A percentile compares a stretch with the other conserved stretches of the same genome.
Evolutionary conservation across 2,797 vertebrate genomes (phyloP).

Genomic region (Onychomys arenicola): DNA sequence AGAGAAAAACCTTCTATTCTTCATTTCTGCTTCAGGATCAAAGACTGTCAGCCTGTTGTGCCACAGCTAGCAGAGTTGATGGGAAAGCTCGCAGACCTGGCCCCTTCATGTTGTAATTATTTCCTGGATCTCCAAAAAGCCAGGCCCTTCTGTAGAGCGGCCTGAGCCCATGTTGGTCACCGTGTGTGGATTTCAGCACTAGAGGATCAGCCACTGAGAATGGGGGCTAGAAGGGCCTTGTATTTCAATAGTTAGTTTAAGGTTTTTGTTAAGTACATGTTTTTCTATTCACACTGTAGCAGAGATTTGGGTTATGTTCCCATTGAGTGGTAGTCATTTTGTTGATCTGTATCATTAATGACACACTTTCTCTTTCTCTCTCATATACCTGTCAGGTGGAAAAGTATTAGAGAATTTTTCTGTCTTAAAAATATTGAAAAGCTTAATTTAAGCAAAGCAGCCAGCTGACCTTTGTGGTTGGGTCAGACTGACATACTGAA

Average conservation of each 20-base stretch:
- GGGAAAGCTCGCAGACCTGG: neutral
- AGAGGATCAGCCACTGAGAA: neutral
- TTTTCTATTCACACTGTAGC: constrained; percentile 4
- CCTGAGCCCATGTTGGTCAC: neutral
- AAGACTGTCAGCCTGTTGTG: constrained; percentile 14
- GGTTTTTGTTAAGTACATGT: neutral
- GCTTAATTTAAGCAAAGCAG: neutral
- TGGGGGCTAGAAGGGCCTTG: constrained; percentile 1
- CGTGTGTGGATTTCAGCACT: neutral
- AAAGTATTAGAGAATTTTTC: constrained; percentile 49
- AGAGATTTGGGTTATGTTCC: constrained; percentile 35
- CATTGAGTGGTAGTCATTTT: neutral
- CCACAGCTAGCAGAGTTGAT: constrained; percentile 19
- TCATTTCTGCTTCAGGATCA: constrained; percentile 8
- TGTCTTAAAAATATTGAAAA: constrained; percentile 43
- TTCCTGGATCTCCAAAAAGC: neutral
- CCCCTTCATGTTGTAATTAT: constrained; percentile 5
- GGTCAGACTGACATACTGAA: neutral
- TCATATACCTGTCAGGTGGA: neutral
- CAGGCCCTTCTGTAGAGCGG: neutral
- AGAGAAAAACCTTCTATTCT: neutral
- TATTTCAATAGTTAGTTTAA: neutral
- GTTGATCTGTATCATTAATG: neutral
- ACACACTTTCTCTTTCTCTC: neutral
- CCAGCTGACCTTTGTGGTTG: neutral